phyloP scores from a whole-genome alignment of 1,140 invertebrate genomes.

The Zaprionus ghesquierei region DNA sequence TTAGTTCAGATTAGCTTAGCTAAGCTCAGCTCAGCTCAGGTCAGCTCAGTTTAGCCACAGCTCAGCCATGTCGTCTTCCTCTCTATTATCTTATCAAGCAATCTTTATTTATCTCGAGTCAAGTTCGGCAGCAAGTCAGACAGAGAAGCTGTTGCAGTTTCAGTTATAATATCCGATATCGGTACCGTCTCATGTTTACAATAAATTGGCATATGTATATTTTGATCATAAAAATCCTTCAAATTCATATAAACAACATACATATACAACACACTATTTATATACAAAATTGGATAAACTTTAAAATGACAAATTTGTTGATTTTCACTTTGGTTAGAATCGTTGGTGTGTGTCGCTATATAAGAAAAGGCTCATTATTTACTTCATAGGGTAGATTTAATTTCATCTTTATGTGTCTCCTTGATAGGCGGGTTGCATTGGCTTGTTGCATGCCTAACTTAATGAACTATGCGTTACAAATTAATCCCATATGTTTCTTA shows the following conservation, averaged over 20 bases:
- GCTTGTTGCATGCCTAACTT: too few relatives aligned
- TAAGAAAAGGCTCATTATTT: too few relatives aligned
- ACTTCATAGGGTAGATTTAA: too few relatives aligned
- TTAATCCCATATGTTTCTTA: too few relatives aligned
- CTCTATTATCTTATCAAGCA: background rate
- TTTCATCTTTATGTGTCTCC: too few relatives aligned
- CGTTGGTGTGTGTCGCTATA: background rate
- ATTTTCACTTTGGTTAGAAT: background rate
- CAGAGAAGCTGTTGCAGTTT: slow-evolving; percentile 18
- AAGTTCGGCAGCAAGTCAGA: slow-evolving; percentile 17
- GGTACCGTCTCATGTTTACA: slow-evolving; percentile 18
- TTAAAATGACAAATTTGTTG: background rate
- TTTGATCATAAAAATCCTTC: slow-evolving; percentile 15
- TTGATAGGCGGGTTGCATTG: too few relatives aligned
- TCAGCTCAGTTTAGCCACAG: too few relatives aligned
- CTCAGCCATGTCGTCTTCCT: background rate
- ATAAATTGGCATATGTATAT: slow-evolving; percentile 37
- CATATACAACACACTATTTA: too few relatives aligned
- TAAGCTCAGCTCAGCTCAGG: background rate
- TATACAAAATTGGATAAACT: background rate
- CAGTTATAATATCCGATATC: slow-evolving; percentile 22
- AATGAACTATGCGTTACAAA: too few relatives aligned
- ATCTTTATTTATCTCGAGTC: slow-evolving; percentile 17
- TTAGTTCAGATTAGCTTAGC: background rate
- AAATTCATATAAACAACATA: slow-evolving; percentile 10